Conservation (phyloP, 2,797 vertebrate genomes). For the Amniataba percoides region DNA sequence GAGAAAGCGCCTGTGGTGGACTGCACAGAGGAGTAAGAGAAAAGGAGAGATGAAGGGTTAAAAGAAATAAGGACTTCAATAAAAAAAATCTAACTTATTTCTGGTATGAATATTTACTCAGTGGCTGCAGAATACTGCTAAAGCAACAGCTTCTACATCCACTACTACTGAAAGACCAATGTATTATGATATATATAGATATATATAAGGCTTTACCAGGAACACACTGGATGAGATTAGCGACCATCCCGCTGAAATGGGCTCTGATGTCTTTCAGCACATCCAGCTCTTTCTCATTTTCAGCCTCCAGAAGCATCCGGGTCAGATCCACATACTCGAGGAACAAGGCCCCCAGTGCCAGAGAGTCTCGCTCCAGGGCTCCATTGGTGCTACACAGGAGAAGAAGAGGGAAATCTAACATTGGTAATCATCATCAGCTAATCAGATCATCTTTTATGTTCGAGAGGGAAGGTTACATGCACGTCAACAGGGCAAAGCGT, state of each 20-base stretch:
- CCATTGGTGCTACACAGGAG: conserved; percentile 90
- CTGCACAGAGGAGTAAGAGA: conserved; percentile 74
- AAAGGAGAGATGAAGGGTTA: conserved; percentile 9
- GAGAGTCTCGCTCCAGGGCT: conserved; percentile 94
- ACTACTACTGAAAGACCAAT: not conserved
- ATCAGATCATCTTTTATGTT: not conserved
- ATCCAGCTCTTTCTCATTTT: conserved; percentile 98
- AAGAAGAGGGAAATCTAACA: not conserved
- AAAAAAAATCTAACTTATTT: too few species aligned
- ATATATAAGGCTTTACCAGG: conserved; percentile 88
- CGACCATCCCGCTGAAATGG: conserved; percentile 99
- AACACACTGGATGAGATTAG: conserved; percentile 98
- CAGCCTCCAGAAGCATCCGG: conserved; percentile 97
- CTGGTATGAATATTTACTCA: too few species aligned
- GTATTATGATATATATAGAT: not conserved
- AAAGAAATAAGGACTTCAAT: not conserved
- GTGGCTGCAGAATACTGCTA: not conserved
- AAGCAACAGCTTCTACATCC: not conserved
- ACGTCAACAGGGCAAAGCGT: not conserved
- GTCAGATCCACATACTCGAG: conserved; percentile 98
- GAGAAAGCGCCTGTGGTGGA: conserved; percentile 97
- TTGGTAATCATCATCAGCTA: not conserved
- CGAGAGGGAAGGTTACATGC: not conserved
- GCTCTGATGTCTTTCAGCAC: conserved; percentile 98
- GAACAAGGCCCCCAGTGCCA: conserved; percentile 96